These are phyloP conservation scores for Intellagama lesueurii DNA, from an alignment of 2,797 vertebrate species.

Conservation along the genomic window DNA sequence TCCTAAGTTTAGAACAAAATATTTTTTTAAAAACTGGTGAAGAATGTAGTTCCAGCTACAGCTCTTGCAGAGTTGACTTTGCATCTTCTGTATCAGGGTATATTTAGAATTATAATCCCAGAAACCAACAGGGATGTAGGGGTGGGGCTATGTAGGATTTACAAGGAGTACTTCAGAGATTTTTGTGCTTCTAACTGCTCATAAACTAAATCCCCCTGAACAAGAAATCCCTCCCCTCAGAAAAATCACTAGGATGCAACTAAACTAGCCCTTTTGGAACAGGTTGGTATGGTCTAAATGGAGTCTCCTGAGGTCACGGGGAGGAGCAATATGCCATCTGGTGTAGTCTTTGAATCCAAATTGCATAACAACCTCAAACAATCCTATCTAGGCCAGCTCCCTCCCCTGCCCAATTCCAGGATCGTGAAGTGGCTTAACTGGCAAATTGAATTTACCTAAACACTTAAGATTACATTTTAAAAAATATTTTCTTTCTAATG, in stretches of 20 bases:
- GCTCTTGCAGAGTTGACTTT: neutral
- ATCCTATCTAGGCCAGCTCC: no score
- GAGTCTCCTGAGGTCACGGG: no score
- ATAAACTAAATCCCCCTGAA: neutral
- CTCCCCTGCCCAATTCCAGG: no score
- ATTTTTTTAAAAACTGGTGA: accelerated
- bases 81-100: neutral
- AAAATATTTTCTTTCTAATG: no score
- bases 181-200: neutral
- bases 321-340: no score
- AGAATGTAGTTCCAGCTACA: constrained; percentile 6
- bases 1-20: neutral
- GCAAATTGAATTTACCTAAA: no score
- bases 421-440: no score
- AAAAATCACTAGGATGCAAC: neutral
- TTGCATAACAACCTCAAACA: no score
- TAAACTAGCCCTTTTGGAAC: no score
- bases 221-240: neutral
- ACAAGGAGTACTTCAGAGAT: neutral
- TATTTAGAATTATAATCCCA: neutral
- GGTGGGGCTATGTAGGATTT: neutral
- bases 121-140: neutral
- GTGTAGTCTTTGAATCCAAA: no score
- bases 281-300: no score
- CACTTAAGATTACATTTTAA: no score